Percentiles rank a stretch among this genome's conserved stretches.
These are phyloP conservation scores for Cercopithecus mona DNA, from an alignment of 2,113 vertebrate genomes.

Conservation along the genomic window DNA sequence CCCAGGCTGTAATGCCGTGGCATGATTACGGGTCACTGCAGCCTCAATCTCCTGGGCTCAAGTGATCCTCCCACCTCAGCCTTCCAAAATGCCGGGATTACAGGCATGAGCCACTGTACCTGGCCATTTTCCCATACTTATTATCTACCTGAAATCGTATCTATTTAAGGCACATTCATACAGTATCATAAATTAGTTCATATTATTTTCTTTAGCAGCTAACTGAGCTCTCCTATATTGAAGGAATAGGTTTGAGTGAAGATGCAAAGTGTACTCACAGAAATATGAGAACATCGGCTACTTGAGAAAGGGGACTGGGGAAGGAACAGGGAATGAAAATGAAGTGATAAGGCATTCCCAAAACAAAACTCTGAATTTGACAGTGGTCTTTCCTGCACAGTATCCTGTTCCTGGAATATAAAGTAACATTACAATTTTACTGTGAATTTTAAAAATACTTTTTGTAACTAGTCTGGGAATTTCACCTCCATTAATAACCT, in stretches of 20 bases:
- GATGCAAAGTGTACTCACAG: neutral
- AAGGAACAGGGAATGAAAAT: neutral
- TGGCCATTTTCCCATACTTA: neutral
- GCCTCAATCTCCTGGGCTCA: too few species aligned
- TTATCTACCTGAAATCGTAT: neutral
- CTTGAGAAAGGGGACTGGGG: neutral
- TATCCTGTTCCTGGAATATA: neutral
- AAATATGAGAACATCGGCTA: neutral
- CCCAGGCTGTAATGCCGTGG: too few species aligned
- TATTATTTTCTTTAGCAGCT: neutral
- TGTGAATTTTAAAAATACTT: neutral
- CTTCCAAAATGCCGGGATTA: too few species aligned
- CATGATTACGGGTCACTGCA: too few species aligned
- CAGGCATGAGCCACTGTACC: too few species aligned
- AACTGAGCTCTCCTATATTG: neutral
- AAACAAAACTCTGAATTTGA: neutral
- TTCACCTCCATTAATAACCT: neutral
- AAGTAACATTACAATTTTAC: neutral
- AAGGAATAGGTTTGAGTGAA: neutral
- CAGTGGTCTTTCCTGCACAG: neutral
- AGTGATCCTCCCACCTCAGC: too few species aligned
- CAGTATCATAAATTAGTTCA: neutral
- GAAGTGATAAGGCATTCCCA: neutral
- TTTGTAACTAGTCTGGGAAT: neutral
- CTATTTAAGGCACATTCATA: neutral